Conservation (phyloP, 2,797 vertebrate species). For the Falco concolor region DNA sequence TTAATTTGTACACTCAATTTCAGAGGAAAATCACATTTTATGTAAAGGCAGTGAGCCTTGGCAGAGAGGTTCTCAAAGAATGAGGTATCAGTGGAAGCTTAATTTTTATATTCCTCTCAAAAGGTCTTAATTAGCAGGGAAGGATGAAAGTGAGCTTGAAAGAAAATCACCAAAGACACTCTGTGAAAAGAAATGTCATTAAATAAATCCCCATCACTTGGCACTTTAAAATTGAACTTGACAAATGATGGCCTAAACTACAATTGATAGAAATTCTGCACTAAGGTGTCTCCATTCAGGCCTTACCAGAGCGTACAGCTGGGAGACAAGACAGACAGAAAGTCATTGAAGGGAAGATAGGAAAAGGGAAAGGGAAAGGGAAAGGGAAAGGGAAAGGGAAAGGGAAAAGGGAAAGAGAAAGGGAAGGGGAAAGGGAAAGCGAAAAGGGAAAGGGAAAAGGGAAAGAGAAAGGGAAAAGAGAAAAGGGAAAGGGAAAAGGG, state of each 20-base stretch:
- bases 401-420: background rate
- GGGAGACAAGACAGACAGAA: background rate
- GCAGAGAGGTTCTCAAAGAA: constrained; percentile 8
- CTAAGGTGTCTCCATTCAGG: background rate
- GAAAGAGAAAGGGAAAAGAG: background rate
- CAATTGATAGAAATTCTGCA: background rate
- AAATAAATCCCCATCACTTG: background rate
- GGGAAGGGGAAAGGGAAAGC: background rate
- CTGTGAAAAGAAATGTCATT: background rate
- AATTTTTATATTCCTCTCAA: constrained; percentile 38
- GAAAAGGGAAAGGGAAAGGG: background rate
- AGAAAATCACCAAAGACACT: background rate
- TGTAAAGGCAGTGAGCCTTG: constrained; percentile 10
- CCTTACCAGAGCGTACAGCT: background rate
- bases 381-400: background rate
- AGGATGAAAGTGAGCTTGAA: constrained; percentile 11
- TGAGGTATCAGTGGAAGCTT: background rate
- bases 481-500: background rate
- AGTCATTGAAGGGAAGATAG: background rate
- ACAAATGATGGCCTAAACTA: background rate
- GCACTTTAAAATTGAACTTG: background rate
- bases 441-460: background rate
- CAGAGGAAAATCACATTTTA: background rate
- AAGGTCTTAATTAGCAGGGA: constrained; percentile 32
- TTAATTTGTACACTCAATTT: constrained; percentile 30